Evolutionary conservation across 2,797 vertebrate genomes (phyloP), one percentile per base, ranked within the genome.

Genomic region (Lutjanus argentimaculatus): DNA sequence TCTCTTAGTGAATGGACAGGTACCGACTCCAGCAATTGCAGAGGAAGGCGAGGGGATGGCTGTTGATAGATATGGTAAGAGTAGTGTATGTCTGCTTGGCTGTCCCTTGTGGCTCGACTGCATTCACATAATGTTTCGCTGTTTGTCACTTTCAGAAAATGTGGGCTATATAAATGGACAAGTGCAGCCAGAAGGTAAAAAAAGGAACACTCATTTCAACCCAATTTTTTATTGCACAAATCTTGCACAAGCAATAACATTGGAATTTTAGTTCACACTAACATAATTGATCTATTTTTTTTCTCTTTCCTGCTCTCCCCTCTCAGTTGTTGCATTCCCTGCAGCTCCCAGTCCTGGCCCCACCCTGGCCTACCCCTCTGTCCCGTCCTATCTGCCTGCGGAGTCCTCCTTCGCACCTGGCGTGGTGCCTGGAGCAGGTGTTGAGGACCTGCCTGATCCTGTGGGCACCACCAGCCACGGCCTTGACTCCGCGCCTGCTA

Each of bases 151-250:
- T 90, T 69, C 82, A 95, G 94, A 88, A 70, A 87, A 92, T 8
- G 73, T 75, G 2, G 88, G 89, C 57, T 94, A 93, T 51, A 89
- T 94, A 51, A 93, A 92, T 36, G 94, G 93, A 89, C 92, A 90
- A 58, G 67, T 94, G 53, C 93, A 93, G 67, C 89, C 93, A 69
- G 93, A 95, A 85, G 95, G 95, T 96, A 93, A 91, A 72, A 56
- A 8, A 7, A 40, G 1, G 7, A 78, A 46, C 36, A 42, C 9
- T 7, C 11, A 30, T 21, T 53, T 58, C 3, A 62, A 51, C 1
- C 8, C 43, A 57, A 64, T 12, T 46, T 49, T 17, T 5, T 10
- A 61, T 6, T 19, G 15, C 25, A 62, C 53, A 13, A 42, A 69
- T 4, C 8, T 2, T 21, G 11, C 22, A 30, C 9, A 67, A 5